Evolutionary conservation across 2,113 vertebrate genomes (phyloP), one percentile per base, ranked within the genome.

Genomic region (Pygoscelis antarcticus): DNA sequence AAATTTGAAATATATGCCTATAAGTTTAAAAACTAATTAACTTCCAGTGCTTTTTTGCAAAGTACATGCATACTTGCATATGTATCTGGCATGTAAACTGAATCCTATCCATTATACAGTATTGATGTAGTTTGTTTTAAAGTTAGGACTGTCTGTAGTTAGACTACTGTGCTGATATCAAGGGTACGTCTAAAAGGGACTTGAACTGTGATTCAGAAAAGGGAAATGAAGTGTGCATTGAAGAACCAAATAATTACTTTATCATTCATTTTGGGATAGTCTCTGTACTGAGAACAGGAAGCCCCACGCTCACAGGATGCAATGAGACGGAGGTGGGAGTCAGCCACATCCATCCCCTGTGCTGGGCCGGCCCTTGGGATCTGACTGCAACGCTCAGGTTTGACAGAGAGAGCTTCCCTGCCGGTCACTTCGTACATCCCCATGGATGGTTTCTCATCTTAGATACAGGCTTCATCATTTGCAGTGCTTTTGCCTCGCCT

Each of bases 121-220:
- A 76, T 90, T 95, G 87, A 83, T 89, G 69, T 90, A 71, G 86
- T 49, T 96, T 89, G 75, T 96, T 95, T 97, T 90, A 91, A 95
- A 87, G 84, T 89, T 82, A 95, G 58, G 78, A 95, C 77, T 93
- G 52, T 78, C 75, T 91, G 49, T 94, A 89, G 77, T 84, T 89
- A 82, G 84, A 83, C 69, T 90, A 21, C 75, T 96, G 75, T 94
- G 89, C 74, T 94, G 82, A 70, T 93, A 76, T 44, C 80, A 86
- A 91, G 29, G 90, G 88, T 97, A 96, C 71, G 4, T 84, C 87
- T 88, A 42, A 93, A 97, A 95, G 57, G 60, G n/a, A 96, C 77
- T 92, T 93, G 89, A 96, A 93, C 91, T 95, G 86, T 95, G 94
- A 96, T 93, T 40, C 76, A 69, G 85, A 92, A 94, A 96, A 94